These are phyloP conservation scores for Macrosiphum euphorbiae DNA, from an alignment of 2,888 invertebrate species.

Conservation along the genomic window DNA sequence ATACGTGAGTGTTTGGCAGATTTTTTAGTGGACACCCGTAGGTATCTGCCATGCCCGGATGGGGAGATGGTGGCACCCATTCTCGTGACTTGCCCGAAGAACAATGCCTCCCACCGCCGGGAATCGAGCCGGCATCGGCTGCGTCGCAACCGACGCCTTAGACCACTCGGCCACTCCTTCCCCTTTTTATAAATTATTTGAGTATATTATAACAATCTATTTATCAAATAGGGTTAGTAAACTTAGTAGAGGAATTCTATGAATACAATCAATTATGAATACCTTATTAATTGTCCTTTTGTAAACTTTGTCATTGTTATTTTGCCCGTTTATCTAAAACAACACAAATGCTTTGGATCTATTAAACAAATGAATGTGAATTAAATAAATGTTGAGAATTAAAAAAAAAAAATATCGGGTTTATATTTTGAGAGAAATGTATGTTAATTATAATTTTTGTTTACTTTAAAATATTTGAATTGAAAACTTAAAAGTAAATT, in stretches of 20 bases:
- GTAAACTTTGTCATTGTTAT: background rate
- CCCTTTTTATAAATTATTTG: too few relatives aligned
- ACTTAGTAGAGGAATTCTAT: background rate
- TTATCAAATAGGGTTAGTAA: background rate
- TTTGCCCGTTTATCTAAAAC: background rate
- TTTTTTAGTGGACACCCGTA: too few relatives aligned
- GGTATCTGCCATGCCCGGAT: too few relatives aligned
- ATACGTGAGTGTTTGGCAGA: too few relatives aligned
- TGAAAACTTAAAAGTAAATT: conserved; percentile 14
- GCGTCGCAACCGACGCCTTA: too few relatives aligned
- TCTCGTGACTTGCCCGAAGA: too few relatives aligned
- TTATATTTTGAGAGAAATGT: background rate
- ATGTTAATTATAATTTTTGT: conserved; percentile 17
- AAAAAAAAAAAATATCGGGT: background rate
- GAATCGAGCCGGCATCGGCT: too few relatives aligned
- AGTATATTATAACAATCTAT: background rate
- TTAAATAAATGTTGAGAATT: background rate
- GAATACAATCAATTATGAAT: background rate
- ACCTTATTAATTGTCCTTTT: background rate
- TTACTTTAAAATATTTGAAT: conserved; percentile 17
- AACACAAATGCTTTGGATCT: background rate
- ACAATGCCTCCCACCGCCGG: too few relatives aligned
- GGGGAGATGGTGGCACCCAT: too few relatives aligned
- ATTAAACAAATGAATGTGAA: background rate
- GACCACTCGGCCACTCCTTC: too few relatives aligned